These are phyloP conservation scores for Diadema setosum DNA, from an alignment of 35 echinoderm and acorn worm genomes.

Conservation along the genomic window DNA sequence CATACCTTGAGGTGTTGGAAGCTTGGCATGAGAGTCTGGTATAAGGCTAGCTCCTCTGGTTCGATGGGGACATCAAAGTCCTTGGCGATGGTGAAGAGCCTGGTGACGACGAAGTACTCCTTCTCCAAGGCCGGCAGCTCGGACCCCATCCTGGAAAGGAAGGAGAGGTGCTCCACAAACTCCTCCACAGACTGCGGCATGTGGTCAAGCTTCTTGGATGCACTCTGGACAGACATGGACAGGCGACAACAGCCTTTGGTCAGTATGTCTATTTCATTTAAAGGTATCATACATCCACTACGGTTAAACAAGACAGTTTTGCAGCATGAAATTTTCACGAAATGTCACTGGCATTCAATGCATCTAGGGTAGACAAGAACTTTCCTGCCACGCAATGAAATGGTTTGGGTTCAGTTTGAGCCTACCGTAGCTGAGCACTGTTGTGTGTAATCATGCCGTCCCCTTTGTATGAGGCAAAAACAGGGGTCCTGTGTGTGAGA, in stretches of 20 bases:
- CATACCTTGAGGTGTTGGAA: constrained; percentile 97
- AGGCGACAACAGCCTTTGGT: background rate
- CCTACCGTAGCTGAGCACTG: too few relatives aligned
- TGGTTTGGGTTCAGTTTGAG: too few relatives aligned
- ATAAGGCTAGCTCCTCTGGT: constrained; percentile 93
- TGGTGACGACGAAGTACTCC: constrained; percentile 86
- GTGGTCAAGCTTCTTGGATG: constrained; percentile 92
- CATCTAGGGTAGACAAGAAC: too few relatives aligned
- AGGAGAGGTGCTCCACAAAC: constrained; percentile 92
- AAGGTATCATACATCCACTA: too few relatives aligned
- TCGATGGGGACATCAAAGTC: constrained; percentile 86
- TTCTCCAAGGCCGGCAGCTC: constrained; percentile 82
- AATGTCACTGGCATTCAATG: too few relatives aligned
- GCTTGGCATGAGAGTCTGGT: constrained; percentile 98
- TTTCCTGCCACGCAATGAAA: too few relatives aligned
- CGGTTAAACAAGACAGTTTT: too few relatives aligned
- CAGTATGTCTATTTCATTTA: too few relatives aligned
- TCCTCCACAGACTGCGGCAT: constrained; percentile 78
- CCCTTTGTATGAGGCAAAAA: too few relatives aligned
- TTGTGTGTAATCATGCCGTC: too few relatives aligned
- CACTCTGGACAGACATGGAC: constrained; percentile 42
- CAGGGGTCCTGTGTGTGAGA: too few relatives aligned
- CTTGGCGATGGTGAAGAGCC: constrained; percentile 88
- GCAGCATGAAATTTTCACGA: too few relatives aligned
- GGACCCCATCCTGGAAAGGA: constrained; percentile 67